Evolutionary conservation across 2,888 invertebrate genomes (phyloP), one percentile per base, ranked within the genome.

Genomic region (Sylvicola cinctus): DNA sequence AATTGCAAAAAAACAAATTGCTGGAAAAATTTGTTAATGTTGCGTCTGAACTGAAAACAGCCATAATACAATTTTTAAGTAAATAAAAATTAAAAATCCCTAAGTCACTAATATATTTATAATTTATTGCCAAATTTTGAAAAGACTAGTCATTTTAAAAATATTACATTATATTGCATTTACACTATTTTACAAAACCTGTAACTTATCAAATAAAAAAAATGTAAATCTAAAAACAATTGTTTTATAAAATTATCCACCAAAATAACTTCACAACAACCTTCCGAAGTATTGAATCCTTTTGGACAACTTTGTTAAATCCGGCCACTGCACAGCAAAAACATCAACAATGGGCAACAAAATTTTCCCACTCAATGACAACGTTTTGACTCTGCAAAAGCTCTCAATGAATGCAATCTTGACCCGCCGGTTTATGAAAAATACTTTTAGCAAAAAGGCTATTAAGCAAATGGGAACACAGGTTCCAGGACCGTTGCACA

Each of bases 401-500:
- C 95, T 96, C 60, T 98, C 96, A 33, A 96, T 65, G 58, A 87
- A 98, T 35, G 95, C 68, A 38, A 93, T 80, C 49, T 70, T 72
- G 37, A 73, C 70, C 43, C 74, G 61, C 20, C 63, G 53, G 26
- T 54, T 40, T n/a, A 84, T 47, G 43, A 69, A 74, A 0, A 74
- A 52, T 39, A 74, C 64, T 53, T 76, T 76, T 42, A 78, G 61
- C 1, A 88, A 31, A 50, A 81, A 80, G 12, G 75, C 77, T 35
- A 78, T 66, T 35, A 78, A 44, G 60, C 90, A 90, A 36, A 93
- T 62, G 3, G 96, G 96, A 38, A 98, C 68, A 55, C 96, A 95
- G 5, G 91, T 95, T 6, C 95, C 95, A 29, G 96, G 96, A 0
- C 98, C 96, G 62, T 96, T 93, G 57, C 84, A 88, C 32, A 90